phyloP scores from a whole-genome alignment of 2,888 invertebrate species.

The Nomada goodeniana region DNA sequence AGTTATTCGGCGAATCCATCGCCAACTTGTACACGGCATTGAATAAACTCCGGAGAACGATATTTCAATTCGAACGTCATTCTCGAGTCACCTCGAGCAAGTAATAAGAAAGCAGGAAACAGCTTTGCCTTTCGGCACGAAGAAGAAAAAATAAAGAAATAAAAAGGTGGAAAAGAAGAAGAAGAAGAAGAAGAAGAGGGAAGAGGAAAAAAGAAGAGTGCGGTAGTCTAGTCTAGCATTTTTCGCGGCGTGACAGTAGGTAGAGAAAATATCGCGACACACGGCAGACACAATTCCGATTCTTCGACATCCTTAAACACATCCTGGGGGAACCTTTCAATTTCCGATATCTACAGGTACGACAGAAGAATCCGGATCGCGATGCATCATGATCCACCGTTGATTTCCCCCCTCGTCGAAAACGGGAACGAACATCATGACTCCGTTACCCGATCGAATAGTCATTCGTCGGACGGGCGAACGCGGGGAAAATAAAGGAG shows the following conservation, averaged over 20 bases:
- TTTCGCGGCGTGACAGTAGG: neutral
- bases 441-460: neutral
- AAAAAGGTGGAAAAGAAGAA: neutral
- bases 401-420: conserved; percentile 1
- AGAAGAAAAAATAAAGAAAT: neutral
- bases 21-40: conserved; percentile 6
- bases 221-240: neutral
- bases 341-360: conserved; percentile 24
- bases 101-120: conserved; percentile 29
- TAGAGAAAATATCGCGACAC: neutral
- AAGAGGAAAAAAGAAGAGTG: too few relatives aligned
- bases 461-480: neutral
- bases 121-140: conserved; percentile 1
- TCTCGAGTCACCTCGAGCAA: conserved; percentile 29
- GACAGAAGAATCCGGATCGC: conserved; percentile 9
- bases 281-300: neutral
- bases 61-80: conserved; percentile 29
- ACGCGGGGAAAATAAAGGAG: neutral
- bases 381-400: conserved; percentile 23
- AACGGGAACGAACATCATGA: conserved; percentile 12
- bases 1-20: conserved; percentile 5
- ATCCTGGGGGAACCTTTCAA: conserved; percentile 20
- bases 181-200: neutral
- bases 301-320: neutral
- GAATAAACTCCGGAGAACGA: conserved; percentile 23